Evolutionary conservation across 53 echinoderm and acorn worm genomes (phyloP), one percentile per base, ranked within the genome.

Genomic region (Glandiceps talaboti): DNA sequence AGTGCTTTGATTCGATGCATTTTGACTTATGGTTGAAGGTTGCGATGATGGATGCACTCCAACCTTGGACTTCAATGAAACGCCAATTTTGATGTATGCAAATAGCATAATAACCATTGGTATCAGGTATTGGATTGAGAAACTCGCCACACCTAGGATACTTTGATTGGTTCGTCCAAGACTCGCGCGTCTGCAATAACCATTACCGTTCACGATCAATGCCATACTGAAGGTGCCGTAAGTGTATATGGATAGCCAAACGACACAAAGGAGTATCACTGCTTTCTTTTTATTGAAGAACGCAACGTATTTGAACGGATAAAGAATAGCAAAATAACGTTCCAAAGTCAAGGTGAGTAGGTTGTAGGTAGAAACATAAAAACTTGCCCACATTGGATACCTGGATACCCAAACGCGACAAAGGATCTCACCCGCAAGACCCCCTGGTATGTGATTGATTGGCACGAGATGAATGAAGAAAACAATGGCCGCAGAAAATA

Each of bases 351-450:
- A 32, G 28, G 86, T 87, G 1, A 83, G 80, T 10, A 90, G 74
- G 64, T 90, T 90, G 81, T 80, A 90, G 14, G 90, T 86, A 20
- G 90, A 90, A 28, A 83, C 81, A 14, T 86, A 81, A 72, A 87
- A 90, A 28, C 83, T 73, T 73, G 81, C 73, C 90, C 90, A 90
- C 14, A 90, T 77, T 31, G 86, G 83, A n/a, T 81, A 81, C 27
- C 81, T 84, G 0, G 90, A 86, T 27, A 86, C 74, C 90, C 90
- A 90, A 25, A 90, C 33, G 25, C 86, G 86, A 74, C 90, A 90
- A 31, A 90, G 64, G 29, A 90, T 75, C 27, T 87, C 79, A 20
- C 83, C 90, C 33, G 74, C 77, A 1, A 29, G 28, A 25, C 90
- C 90, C 6, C 64, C 64, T 14, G 86, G 84, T 20, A 31, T 14